Percentiles rank a stretch among this genome's conserved stretches.
Evolutionary conservation across 2,113 vertebrate genomes (phyloP).

Genomic region (Thymallus thymallus): DNA sequence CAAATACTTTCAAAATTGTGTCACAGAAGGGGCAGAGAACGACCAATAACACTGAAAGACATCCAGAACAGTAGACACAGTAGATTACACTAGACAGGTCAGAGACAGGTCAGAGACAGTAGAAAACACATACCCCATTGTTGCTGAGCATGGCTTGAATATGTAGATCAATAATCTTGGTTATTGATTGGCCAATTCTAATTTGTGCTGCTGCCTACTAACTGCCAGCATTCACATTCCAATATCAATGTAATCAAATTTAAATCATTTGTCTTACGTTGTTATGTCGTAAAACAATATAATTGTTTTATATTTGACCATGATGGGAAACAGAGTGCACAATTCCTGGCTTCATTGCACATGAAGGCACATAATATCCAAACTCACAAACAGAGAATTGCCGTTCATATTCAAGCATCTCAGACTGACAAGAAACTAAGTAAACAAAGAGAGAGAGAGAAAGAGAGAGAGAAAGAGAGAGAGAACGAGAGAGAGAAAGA

Average conservation of each 20-base stretch:
- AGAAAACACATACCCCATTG: constrained; percentile 30
- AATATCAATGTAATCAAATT: constrained; percentile 7
- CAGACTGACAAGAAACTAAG: constrained; percentile 45
- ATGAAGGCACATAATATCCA: background rate
- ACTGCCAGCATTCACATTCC: constrained; percentile 2
- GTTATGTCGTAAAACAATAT: constrained; percentile 29
- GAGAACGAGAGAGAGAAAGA: constrained; percentile 49
- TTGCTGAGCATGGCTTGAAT: constrained; percentile 68
- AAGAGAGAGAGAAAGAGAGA: constrained; percentile 61
- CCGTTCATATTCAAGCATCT: constrained; percentile 68
- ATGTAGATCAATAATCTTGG: constrained; percentile 40
- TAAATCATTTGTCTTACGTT: background rate
- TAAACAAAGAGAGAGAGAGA: constrained; percentile 57
- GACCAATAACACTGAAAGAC: constrained; percentile 46
- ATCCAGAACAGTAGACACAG: constrained; percentile 4
- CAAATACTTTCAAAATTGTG: constrained; percentile 58
- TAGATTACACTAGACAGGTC: constrained; percentile 34
- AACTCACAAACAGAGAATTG: constrained; percentile 28
- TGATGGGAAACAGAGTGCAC: background rate
- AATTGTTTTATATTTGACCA: constrained; percentile 25
- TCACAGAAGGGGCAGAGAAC: constrained; percentile 68
- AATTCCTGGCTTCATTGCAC: constrained; percentile 19
- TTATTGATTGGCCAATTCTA: constrained; percentile 28
- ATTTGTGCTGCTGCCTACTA: constrained; percentile 9
- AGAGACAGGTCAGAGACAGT: constrained; percentile 50